These are phyloP conservation scores for Volucella inflata DNA, from an alignment of 2,888 invertebrate species.

Conservation along the genomic window DNA sequence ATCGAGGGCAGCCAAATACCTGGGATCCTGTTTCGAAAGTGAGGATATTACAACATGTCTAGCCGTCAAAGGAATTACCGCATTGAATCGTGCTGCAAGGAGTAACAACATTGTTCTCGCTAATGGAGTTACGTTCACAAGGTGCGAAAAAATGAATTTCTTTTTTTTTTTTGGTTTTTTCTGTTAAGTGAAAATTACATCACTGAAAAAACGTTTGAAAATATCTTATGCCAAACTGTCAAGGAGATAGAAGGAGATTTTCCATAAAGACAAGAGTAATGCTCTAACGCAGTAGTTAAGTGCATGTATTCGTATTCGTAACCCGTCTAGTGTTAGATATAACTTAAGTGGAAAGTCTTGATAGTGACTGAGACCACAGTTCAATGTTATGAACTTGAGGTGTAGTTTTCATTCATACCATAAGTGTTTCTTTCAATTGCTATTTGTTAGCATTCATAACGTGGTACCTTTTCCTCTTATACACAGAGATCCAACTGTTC, in stretches of 20 bases:
- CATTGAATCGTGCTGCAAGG: slow-evolving; percentile 85
- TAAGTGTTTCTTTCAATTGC: slow-evolving; percentile 14
- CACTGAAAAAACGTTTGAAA: slow-evolving; percentile 2
- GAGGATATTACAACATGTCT: slow-evolving; percentile 85
- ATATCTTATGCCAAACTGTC: slow-evolving; percentile 15
- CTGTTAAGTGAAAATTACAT: slow-evolving; percentile 37
- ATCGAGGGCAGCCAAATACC: slow-evolving; percentile 82
- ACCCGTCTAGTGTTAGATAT: slow-evolving; percentile 36
- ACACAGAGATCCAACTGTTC: slow-evolving; percentile 82
- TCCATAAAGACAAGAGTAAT: slow-evolving; percentile 13
- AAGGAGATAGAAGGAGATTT: background rate
- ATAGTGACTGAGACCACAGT: background rate
- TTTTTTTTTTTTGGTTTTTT: background rate
- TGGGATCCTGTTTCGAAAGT: slow-evolving; percentile 83
- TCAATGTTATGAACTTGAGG: background rate
- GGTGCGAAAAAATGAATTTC: slow-evolving; percentile 80
- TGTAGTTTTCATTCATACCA: slow-evolving; percentile 41
- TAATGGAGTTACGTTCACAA: slow-evolving; percentile 86
- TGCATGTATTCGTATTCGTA: slow-evolving; percentile 14
- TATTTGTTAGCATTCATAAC: slow-evolving; percentile 44
- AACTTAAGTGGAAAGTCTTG: slow-evolving; percentile 1
- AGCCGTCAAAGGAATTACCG: slow-evolving; percentile 86
- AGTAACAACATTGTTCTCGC: slow-evolving; percentile 85
- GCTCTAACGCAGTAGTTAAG: background rate
- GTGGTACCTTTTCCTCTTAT: slow-evolving; percentile 16